phyloP scores from a whole-genome alignment of 2,113 vertebrate genomes.

The Laticauda laticaudata region DNA sequence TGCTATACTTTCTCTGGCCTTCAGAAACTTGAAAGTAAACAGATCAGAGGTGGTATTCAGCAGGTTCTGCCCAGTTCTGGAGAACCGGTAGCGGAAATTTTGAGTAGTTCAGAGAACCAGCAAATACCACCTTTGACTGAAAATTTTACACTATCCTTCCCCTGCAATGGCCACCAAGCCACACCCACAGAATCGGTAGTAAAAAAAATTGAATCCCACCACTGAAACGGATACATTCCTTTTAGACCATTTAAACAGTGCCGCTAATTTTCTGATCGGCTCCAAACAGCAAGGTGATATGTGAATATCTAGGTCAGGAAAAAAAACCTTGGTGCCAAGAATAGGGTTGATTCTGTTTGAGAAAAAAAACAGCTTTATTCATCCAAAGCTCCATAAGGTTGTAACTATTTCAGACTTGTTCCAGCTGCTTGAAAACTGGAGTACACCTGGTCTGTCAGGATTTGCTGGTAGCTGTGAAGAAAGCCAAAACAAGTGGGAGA shows the following conservation, averaged over 20 bases:
- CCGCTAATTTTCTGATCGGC: background rate
- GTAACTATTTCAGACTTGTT: background rate
- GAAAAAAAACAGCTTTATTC: background rate
- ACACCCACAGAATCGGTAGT: no score
- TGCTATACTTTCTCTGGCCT: background rate
- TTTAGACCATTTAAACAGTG: background rate
- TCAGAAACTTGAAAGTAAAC: background rate
- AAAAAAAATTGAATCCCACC: no score
- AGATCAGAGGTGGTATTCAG: no score
- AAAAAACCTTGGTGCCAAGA: background rate
- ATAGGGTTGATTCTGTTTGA: background rate
- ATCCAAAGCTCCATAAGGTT: background rate
- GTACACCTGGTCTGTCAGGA: background rate
- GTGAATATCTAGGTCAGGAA: background rate
- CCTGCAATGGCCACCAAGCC: no score
- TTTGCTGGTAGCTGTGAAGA: background rate
- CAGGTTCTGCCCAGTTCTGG: no score
- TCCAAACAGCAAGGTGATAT: background rate
- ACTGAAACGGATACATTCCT: background rate
- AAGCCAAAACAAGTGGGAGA: background rate
- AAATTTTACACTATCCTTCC: no score
- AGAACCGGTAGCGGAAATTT: no score
- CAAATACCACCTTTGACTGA: no score
- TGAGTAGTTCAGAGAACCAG: no score
- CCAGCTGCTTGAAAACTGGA: background rate